Evolutionary conservation across 2,797 vertebrate species (phyloP), one percentile per base, ranked within the genome.

Genomic region (Acanthurus tractus): DNA sequence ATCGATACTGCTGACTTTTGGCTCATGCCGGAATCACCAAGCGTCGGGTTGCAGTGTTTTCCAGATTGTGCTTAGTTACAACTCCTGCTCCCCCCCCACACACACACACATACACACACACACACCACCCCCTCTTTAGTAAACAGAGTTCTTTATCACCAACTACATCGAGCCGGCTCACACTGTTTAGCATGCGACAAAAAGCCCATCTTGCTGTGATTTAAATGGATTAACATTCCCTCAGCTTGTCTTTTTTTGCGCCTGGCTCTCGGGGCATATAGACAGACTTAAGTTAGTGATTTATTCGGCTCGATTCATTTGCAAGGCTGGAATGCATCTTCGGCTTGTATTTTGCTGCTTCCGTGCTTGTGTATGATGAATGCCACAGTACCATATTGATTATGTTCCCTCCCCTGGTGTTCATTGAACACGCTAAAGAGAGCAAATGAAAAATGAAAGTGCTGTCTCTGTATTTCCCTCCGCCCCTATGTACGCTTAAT

Each of bases 391-490:
- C 83, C 72, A 11, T 94, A 95, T 96, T 93, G 94, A 95, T 94
- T 90, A 91, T 74, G 83, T 82, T 85, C 70, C 85, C 90, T 90
- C 89, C 90, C 89, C 81, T 59, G 87, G 86, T 89, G 86, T 90
- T 93, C 84, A 91, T 93, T 83, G 76, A 92, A 88, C 89, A 78
- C 74, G 50, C 86, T 90, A 90, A 93, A 94, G 85, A 92, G 83
- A 85, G 89, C 91, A 93, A 93, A 93, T 93, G 92, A 95, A 93
- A 95, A 93, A 93, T 94, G 91, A 94, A 94, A 89, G 76, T 50
- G 23, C 67, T 18, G 79, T 87, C 84, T 88, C 79, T 76, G 65
- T 87, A 58, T 85, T 88, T 78, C 59, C 79, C 87, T 78, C 79
- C 64, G 18, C 54, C 72, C 70, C 63, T 10, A 36, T 11, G 20